Evolutionary conservation across 2,888 invertebrate genomes (phyloP).

Genomic region (Notocelia uddmanniana): DNA sequence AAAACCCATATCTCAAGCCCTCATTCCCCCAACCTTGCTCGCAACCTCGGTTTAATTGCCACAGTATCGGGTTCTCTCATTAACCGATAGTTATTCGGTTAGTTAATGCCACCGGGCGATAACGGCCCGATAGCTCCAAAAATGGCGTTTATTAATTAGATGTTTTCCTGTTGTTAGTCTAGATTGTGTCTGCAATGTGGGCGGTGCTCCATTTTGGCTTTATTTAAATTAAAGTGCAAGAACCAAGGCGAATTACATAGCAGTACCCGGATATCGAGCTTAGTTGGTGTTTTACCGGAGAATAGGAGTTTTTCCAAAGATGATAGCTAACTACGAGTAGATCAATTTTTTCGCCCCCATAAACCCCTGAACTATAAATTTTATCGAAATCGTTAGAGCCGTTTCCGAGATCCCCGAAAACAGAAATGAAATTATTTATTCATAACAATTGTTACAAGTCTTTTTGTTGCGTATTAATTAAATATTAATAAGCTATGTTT

Average conservation of each 20-base stretch:
- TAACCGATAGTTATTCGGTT: constrained; percentile 76
- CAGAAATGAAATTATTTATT: too few relatives aligned
- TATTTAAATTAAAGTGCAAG: neutral
- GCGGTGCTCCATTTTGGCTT: neutral
- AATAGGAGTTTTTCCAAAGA: neutral
- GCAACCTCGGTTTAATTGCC: constrained; percentile 52
- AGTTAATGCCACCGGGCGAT: constrained; percentile 58
- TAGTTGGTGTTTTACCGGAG: too few relatives aligned
- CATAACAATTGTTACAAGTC: too few relatives aligned
- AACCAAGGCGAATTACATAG: too few relatives aligned
- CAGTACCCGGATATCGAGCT: too few relatives aligned
- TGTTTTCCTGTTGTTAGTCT: constrained; percentile 32
- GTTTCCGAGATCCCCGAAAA: too few relatives aligned
- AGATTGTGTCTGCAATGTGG: neutral
- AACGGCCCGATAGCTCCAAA: constrained; percentile 43
- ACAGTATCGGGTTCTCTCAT: constrained; percentile 63
- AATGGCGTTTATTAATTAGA: constrained; percentile 49
- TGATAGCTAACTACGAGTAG: too few relatives aligned
- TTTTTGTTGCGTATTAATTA: too few relatives aligned
- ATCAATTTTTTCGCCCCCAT: too few relatives aligned
- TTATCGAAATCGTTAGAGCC: too few relatives aligned
- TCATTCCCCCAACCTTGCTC: constrained; percentile 22
- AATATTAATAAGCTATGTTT: too few relatives aligned
- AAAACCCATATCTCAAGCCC: constrained; percentile 2
- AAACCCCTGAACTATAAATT: too few relatives aligned